A percentile compares a stretch with the other conserved stretches of the same genome.
These are phyloP conservation scores for Drosophila repleta DNA, from an alignment of 1,140 invertebrate species.

Conservation along the genomic window DNA sequence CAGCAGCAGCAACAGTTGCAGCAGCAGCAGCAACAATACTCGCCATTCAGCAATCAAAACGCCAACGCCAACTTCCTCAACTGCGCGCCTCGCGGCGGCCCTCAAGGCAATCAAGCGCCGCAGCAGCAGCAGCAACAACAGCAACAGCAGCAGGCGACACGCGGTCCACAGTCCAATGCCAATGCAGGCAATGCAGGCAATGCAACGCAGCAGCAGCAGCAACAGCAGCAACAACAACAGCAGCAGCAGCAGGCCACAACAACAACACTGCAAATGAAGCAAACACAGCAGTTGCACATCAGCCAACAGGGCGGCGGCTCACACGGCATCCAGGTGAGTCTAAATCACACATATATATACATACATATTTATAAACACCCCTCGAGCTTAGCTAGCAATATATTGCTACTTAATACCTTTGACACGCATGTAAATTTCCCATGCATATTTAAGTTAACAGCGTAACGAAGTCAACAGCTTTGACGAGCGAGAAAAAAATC, in stretches of 20 bases:
- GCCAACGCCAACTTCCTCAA: conserved; percentile 79
- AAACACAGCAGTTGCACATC: conserved; percentile 93
- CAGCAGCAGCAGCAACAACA: conserved; percentile 60
- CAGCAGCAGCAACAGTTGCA: conserved; percentile 86
- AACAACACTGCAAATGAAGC: conserved; percentile 90
- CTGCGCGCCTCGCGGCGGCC: conserved; percentile 83
- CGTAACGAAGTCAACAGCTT: conserved; percentile 81
- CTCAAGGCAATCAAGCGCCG: conserved; percentile 85
- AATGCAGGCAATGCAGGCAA: conserved; percentile 64
- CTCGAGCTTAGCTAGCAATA: conserved; percentile 63
- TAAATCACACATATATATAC: neutral
- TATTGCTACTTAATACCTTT: conserved; percentile 78
- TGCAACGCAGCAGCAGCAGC: conserved; percentile 46
- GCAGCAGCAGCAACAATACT: conserved; percentile 87
- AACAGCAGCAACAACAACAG: conserved; percentile 45
- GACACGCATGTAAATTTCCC: conserved; percentile 77
- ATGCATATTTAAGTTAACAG: conserved; percentile 82
- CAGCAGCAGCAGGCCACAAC: conserved; percentile 75
- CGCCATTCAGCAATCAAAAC: conserved; percentile 86
- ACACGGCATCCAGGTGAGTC: conserved; percentile 90
- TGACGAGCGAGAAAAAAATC: conserved; percentile 61
- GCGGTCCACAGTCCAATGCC: conserved; percentile 68
- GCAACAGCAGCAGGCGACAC: conserved; percentile 67
- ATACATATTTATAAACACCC: neutral
- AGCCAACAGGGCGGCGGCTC: conserved; percentile 88